phyloP scores from a whole-genome alignment of 2,113 vertebrate genomes.

The Boulengeromyrus knoepffleri region DNA sequence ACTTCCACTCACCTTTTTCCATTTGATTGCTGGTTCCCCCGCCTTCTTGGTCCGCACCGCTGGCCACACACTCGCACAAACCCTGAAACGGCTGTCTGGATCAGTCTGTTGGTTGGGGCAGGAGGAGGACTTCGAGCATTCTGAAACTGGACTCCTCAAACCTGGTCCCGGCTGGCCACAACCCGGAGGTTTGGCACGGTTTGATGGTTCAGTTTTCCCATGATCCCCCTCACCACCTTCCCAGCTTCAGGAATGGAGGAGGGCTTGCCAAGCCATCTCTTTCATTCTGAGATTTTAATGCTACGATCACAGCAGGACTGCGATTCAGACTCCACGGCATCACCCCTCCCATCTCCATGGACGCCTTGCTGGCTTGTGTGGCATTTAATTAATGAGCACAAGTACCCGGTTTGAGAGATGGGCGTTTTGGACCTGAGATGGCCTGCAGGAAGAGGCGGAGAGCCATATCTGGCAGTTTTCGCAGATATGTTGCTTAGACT shows the following conservation, averaged over 20 bases:
- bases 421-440: neutral
- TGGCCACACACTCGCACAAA: neutral
- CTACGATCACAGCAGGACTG: neutral
- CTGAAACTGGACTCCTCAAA: neutral
- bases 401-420: neutral
- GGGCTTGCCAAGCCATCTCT: neutral
- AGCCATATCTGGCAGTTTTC: neutral
- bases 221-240: neutral
- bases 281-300: neutral
- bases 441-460: neutral
- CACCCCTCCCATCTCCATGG: neutral
- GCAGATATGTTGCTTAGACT: neutral
- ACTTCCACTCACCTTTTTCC: neutral
- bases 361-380: neutral
- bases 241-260: neutral
- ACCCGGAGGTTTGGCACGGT: neutral
- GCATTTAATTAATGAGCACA: neutral
- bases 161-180: neutral
- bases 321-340: neutral
- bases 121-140: neutral
- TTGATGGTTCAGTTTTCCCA: neutral
- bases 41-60: neutral
- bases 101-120: neutral
- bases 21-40: neutral
- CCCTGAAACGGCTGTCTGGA: neutral